Evolutionary conservation across 2,113 vertebrate species (phyloP), one percentile per base, ranked within the genome.

Genomic region (Thalassoma bifasciatum): DNA sequence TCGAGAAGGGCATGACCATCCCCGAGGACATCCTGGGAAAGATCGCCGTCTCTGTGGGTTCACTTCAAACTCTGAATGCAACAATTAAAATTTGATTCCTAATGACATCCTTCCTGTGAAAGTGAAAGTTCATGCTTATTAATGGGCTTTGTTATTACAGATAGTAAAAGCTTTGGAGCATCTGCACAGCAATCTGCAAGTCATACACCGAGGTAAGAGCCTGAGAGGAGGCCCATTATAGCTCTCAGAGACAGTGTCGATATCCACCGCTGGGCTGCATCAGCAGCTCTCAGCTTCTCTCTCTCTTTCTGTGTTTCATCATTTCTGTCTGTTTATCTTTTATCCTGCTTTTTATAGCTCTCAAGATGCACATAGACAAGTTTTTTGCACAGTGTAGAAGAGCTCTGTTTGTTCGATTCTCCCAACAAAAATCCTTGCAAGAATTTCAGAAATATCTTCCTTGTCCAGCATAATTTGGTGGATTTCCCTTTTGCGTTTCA

Each of bases 141-240:
- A 24, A 58, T 40, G 52, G 14, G 0, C 22, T 81, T 21, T 84
- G 42, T 83, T 54, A 10, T 83, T 93, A 38, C 94, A 99, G 97
- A 98, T 98, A 37, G 97, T 99, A 54, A 97, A 97, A 92, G 97
- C 97, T 2, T 90, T 99, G 91, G 97, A 99, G 86, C 97, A 99
- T 92, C 95, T 99, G 81, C 97, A 99, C 93, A 98, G 97, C 87
- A 98, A 97, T 61, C 96, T 99, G 84, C 97, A 96, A 47, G 97
- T 99, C 73, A 99, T 99, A 75, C 97, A 99, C 92, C 87, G 97
- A 96, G 97, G 97, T 98, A 85, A 95, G 96, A 83, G 74, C 24
- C 67, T n/a, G 42, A 54, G 56, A 19, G 66, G 36, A 64, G 50
- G 37, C 21, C 30, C 72, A 34, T 71, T 77, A 58, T 36, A 50